Conservation (phyloP, 2,888 invertebrate species). For the Lithophane leautieri region DNA sequence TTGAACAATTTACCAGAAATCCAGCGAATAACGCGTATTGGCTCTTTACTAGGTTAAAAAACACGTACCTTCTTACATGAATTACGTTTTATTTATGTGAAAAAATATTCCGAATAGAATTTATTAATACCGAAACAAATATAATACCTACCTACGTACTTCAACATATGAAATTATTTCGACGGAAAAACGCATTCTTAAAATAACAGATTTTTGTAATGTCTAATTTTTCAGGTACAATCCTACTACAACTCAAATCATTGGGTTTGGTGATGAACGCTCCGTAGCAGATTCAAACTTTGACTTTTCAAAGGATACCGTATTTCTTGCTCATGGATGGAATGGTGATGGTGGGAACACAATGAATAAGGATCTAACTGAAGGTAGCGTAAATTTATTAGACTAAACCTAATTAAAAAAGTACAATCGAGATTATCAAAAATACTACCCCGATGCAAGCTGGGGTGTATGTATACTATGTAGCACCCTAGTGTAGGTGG, state of each 20-base stretch:
- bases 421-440: neutral
- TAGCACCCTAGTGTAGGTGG: neutral
- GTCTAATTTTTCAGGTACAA: constrained; percentile 69
- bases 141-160: neutral
- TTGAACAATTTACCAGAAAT: constrained; percentile 66
- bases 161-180: neutral
- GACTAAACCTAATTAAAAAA: neutral
- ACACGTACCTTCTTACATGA: neutral
- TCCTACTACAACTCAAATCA: constrained; percentile 68
- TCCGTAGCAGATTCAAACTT: constrained; percentile 73
- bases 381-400: constrained; percentile 68
- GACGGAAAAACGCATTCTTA: neutral
- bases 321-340: constrained; percentile 82
- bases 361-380: constrained; percentile 73
- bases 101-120: neutral
- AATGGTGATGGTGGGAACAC: constrained; percentile 74
- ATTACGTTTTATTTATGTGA: neutral
- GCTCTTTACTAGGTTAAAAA: constrained; percentile 75
- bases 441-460: neutral
- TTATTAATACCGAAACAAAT: neutral
- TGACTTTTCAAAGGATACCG: constrained; percentile 68
- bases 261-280: constrained; percentile 62
- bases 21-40: constrained; percentile 73
- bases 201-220: neutral
- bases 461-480: neutral